A percentile compares a stretch with the other conserved stretches of the same genome.
These are phyloP conservation scores for Harmothoe impar DNA, from an alignment of 2,888 invertebrate genomes.

Conservation along the genomic window DNA sequence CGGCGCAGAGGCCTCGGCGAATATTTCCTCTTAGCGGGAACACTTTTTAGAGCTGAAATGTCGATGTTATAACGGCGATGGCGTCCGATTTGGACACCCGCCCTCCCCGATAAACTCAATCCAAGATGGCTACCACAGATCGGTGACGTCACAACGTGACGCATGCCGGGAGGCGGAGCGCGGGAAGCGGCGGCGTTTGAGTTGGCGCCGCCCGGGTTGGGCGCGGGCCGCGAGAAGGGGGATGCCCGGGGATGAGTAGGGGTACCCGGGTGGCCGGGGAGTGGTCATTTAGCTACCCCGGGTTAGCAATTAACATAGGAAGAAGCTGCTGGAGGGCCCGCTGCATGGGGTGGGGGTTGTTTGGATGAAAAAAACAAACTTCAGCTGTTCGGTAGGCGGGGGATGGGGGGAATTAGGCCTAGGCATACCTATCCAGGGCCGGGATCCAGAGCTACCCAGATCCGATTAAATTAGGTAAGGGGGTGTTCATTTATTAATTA, in stretches of 20 bases:
- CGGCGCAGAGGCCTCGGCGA: slow-evolving; percentile 48
- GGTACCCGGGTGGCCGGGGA: too few relatives aligned
- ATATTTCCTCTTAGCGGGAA: slow-evolving; percentile 13
- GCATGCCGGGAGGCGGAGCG: slow-evolving; percentile 31
- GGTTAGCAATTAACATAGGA: too few relatives aligned
- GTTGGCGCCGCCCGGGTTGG: background rate
- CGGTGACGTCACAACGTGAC: slow-evolving; percentile 46
- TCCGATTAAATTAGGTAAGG: too few relatives aligned
- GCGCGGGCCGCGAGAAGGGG: background rate
- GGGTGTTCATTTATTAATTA: too few relatives aligned
- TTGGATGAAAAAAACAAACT: too few relatives aligned
- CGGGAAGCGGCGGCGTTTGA: slow-evolving; percentile 2
- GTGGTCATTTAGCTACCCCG: too few relatives aligned
- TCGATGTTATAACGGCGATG: slow-evolving; percentile 63
- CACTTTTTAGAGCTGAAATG: background rate
- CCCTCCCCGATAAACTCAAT: slow-evolving; percentile 47
- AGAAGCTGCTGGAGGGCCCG: too few relatives aligned
- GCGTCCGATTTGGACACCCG: slow-evolving; percentile 66
- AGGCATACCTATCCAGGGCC: too few relatives aligned
- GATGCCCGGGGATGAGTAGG: background rate
- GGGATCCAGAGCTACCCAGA: too few relatives aligned
- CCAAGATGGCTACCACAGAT: slow-evolving; percentile 67
- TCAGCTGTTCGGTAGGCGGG: too few relatives aligned
- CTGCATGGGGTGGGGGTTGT: too few relatives aligned
- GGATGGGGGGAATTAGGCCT: too few relatives aligned